Percentiles rank a stretch among this genome's conserved stretches.
Evolutionary conservation across 2,797 vertebrate genomes (phyloP).

Genomic region (Cuculus canorus): DNA sequence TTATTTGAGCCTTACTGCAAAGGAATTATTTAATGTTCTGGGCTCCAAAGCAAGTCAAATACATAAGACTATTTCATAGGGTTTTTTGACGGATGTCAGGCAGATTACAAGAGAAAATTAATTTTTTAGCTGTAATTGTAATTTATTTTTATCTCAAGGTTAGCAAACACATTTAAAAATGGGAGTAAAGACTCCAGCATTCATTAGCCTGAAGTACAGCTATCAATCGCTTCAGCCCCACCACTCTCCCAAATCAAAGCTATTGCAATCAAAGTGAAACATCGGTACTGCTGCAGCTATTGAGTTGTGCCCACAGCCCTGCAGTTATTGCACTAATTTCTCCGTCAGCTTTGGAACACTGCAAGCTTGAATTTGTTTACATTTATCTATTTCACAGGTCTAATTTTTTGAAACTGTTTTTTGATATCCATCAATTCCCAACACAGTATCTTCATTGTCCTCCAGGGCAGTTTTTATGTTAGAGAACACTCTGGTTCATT

Average conservation of each 20-base stretch:
- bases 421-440: background rate
- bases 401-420: background rate
- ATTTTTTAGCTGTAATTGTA: background rate
- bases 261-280: background rate
- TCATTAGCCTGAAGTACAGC: background rate
- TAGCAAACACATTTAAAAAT: background rate
- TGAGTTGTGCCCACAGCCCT: background rate
- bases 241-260: background rate
- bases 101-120: background rate
- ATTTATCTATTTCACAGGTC: background rate
- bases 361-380: background rate
- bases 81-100: background rate
- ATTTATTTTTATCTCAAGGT: background rate
- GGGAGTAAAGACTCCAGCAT: background rate
- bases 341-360: background rate
- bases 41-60: slow-evolving; percentile 3
- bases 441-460: background rate
- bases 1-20: slow-evolving; percentile 51
- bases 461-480: background rate
- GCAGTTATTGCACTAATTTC: background rate
- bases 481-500: background rate
- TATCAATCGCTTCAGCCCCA: background rate
- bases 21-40: background rate
- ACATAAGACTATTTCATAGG: background rate
- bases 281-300: background rate